These are phyloP conservation scores for Ectobius pallidus DNA, from an alignment of 2,888 invertebrate genomes.

Conservation along the genomic window DNA sequence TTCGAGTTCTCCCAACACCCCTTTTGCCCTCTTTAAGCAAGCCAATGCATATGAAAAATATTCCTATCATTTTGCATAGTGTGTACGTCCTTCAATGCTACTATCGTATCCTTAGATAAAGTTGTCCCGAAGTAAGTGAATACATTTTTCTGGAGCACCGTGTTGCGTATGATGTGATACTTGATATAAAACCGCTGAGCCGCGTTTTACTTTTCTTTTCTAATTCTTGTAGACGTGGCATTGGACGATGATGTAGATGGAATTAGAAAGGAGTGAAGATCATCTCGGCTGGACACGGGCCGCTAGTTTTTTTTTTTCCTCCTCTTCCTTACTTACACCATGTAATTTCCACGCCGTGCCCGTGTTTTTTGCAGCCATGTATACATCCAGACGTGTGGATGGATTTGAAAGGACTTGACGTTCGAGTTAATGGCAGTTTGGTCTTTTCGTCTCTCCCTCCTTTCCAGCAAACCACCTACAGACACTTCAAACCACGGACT, in stretches of 20 bases:
- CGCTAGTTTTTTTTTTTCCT: slow-evolving; percentile 5
- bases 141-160: too few relatives aligned
- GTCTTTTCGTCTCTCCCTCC: background rate
- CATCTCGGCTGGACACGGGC: slow-evolving; percentile 12
- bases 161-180: too few relatives aligned
- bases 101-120: too few relatives aligned
- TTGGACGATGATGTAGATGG: slow-evolving; percentile 7
- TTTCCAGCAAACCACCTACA: background rate
- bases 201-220: slow-evolving; percentile 14
- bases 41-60: too few relatives aligned
- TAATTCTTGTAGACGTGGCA: slow-evolving; percentile 14
- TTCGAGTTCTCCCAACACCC: too few relatives aligned
- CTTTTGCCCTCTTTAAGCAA: too few relatives aligned
- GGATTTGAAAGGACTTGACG: slow-evolving; percentile 40
- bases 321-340: background rate
- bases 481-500: too few relatives aligned
- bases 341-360: slow-evolving; percentile 29
- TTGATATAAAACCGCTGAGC: slow-evolving; percentile 12
- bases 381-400: slow-evolving; percentile 15
- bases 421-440: slow-evolving; percentile 41
- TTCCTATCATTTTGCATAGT: too few relatives aligned
- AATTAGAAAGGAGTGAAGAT: slow-evolving; percentile 13
- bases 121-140: too few relatives aligned
- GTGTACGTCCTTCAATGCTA: too few relatives aligned
- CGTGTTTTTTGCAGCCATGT: slow-evolving; percentile 26